These are phyloP conservation scores for Chrysolina haemoptera DNA, from an alignment of 2,888 invertebrate genomes.

Conservation along the genomic window DNA sequence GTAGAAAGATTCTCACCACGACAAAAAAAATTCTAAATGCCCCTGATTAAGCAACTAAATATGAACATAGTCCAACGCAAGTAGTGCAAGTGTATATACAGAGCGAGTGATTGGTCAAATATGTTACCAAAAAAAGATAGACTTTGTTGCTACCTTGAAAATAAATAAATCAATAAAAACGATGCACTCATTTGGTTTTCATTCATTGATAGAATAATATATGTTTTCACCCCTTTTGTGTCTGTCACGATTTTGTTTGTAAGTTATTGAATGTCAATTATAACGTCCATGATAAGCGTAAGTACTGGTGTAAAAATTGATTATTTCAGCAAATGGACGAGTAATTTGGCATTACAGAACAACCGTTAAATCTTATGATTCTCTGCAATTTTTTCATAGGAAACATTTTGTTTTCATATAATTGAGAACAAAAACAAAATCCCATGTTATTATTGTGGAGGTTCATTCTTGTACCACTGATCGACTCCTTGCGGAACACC, in stretches of 20 bases:
- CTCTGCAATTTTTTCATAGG: neutral
- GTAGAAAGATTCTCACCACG: slow-evolving; percentile 46
- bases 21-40: slow-evolving; percentile 69
- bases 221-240: slow-evolving; percentile 36
- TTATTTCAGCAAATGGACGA: slow-evolving; percentile 44
- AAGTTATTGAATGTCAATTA: slow-evolving; percentile 69
- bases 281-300: slow-evolving; percentile 62
- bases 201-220: slow-evolving; percentile 22
- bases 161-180: slow-evolving; percentile 34
- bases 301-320: slow-evolving; percentile 54
- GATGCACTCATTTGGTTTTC: slow-evolving; percentile 42
- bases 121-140: slow-evolving; percentile 55
- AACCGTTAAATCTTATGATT: slow-evolving; percentile 14
- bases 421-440: too few relatives aligned
- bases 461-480: too few relatives aligned
- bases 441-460: too few relatives aligned
- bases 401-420: too few relatives aligned
- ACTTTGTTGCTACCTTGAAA: slow-evolving; percentile 54
- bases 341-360: slow-evolving; percentile 27
- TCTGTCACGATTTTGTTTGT: slow-evolving; percentile 44
- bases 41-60: slow-evolving; percentile 62
- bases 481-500: too few relatives aligned
- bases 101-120: slow-evolving; percentile 59
- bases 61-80: slow-evolving; percentile 65
- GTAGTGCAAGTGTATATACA: slow-evolving; percentile 69